phyloP scores from a whole-genome alignment of 2,888 invertebrate genomes.

The Tolmerus cingulatus region DNA sequence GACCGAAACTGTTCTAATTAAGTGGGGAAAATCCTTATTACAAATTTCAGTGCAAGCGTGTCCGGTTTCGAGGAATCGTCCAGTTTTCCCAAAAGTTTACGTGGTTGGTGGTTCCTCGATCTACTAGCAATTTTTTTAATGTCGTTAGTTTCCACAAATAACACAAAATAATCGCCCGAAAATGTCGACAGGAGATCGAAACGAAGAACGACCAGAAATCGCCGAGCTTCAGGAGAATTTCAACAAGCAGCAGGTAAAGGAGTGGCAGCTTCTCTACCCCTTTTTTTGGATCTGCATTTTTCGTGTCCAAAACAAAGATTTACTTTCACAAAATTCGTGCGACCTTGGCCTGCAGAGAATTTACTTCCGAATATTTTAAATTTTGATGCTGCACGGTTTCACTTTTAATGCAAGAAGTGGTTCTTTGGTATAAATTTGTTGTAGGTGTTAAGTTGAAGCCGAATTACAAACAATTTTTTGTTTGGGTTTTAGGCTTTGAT shows the following conservation, averaged over 20 bases:
- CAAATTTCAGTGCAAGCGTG: background rate
- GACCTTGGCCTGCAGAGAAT: background rate
- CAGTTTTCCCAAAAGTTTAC: background rate
- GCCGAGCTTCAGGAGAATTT: slow-evolving; percentile 50
- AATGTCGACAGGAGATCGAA: background rate
- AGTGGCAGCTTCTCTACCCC: background rate
- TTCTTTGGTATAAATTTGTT: background rate
- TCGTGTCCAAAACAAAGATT: background rate
- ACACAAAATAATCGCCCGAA: background rate
- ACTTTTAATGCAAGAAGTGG: background rate
- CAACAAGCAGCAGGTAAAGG: slow-evolving; percentile 51
- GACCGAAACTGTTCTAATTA: background rate
- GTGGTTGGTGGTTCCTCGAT: background rate
- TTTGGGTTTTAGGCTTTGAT: background rate
- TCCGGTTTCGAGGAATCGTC: background rate
- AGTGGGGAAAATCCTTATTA: background rate
- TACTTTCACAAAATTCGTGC: background rate
- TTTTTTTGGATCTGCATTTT: background rate
- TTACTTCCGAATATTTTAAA: background rate
- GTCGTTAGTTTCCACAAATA: background rate
- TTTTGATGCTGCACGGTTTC: background rate
- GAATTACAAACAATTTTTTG: too few species aligned
- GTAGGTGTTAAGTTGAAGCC: too few species aligned
- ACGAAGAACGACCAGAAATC: slow-evolving; percentile 43
- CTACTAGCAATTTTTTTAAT: background rate